Evolutionary conservation across 1,140 invertebrate genomes (phyloP), one percentile per base, ranked within the genome.

Genomic region (Drosophila arawakana): DNA sequence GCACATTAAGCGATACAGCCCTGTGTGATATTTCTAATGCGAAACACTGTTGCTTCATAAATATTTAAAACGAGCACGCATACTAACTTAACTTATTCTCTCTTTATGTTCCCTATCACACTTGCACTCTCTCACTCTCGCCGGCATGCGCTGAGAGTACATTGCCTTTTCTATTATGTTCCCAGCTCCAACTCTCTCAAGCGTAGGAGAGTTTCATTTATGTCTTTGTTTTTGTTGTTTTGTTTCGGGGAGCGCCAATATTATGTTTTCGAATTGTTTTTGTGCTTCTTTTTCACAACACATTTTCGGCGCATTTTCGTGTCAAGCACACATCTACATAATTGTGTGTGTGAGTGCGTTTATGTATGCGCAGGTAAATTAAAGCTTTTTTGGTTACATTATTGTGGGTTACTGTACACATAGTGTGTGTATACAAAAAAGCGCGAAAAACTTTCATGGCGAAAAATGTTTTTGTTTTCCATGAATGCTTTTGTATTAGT

Each of bases 41-140:
- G 34, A 65, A 75, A 43, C 41, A 77, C 76, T 70, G 73, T 76
- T 76, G 73, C 76, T 70, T 73, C 37, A 58, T 81, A 73, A 78
- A 86, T 86, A 81, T 79, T 78, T 58, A 72, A 73, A 54, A 78
- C 54, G 41, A n/a, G 13, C 54, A 86, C 75, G 61, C 82, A 81
- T 30, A 81, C 71, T 43, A 66, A 57, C 39, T 34, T 37, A 69
- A 52, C 61, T 54, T 18, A 9, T 18, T 71, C 47, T 39, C 58
- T 62, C 47, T 50, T 21, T 21, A 21, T 10, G 7, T 21, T 59
- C 77, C 57, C 59, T 50, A 50, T 43, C 30, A 73, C 37, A 43
- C 10, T 49, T 41, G 2, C 49, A 18, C 18, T 62, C 60, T 59
- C 60, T 46, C 57, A 44, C 55, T 34, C 60, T 34, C 30, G 46